Conservation (phyloP, 2,888 invertebrate genomes). For the Lasioglossum zephyrum region DNA sequence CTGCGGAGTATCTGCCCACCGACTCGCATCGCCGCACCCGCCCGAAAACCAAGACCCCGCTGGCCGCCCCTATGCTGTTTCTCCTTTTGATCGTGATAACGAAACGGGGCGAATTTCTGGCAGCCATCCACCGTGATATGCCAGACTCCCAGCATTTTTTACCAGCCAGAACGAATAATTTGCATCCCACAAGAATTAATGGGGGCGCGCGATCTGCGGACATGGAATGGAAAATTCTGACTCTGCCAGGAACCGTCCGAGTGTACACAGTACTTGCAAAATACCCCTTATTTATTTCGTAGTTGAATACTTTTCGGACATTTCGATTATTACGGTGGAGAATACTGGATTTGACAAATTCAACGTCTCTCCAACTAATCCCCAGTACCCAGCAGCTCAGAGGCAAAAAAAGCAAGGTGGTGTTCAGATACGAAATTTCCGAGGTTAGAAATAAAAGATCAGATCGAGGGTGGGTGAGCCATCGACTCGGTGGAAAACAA, state of each 20-base stretch:
- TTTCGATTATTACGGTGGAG: background rate
- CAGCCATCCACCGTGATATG: slow-evolving; percentile 1
- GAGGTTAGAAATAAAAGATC: background rate
- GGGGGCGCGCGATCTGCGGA: background rate
- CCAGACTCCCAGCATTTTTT: background rate
- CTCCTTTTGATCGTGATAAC: slow-evolving; percentile 33
- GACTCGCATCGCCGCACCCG: slow-evolving; percentile 41
- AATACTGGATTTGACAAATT: background rate
- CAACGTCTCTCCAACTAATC: background rate
- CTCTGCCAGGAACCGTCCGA: background rate
- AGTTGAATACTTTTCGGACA: background rate
- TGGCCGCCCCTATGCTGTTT: slow-evolving; percentile 1
- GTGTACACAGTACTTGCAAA: background rate
- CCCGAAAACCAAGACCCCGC: slow-evolving; percentile 49
- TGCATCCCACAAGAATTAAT: slow-evolving; percentile 1
- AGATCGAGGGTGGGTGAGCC: slow-evolving; percentile 13
- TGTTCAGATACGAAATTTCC: slow-evolving; percentile 20
- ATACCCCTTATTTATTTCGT: background rate
- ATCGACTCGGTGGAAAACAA: slow-evolving; percentile 66
- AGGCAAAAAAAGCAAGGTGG: background rate
- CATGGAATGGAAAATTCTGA: background rate
- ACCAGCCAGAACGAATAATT: background rate
- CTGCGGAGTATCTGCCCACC: slow-evolving; percentile 24
- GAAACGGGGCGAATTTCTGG: slow-evolving; percentile 16
- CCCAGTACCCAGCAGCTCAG: background rate